Evolutionary conservation across 2,888 invertebrate species (phyloP).

Genomic region (Blastobasis lacticolella): DNA sequence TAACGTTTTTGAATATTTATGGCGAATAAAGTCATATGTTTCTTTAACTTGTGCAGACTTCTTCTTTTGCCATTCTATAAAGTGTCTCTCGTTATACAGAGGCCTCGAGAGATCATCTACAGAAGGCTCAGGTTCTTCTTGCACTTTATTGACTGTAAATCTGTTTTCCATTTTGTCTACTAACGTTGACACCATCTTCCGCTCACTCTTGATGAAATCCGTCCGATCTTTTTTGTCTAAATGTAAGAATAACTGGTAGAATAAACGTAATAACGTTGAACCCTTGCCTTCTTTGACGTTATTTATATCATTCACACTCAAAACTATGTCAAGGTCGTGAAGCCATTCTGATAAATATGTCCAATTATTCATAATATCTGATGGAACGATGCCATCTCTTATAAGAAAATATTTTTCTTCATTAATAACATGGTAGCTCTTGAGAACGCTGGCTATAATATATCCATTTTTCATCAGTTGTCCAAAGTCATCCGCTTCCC

Average conservation of each 20-base stretch:
- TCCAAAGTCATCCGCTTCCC: slow-evolving; percentile 71
- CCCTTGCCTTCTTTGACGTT: slow-evolving; percentile 67
- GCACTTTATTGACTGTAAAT: slow-evolving; percentile 45
- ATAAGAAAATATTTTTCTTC: slow-evolving; percentile 69
- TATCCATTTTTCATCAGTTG: slow-evolving; percentile 73
- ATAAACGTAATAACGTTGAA: slow-evolving; percentile 67
- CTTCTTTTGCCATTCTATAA: slow-evolving; percentile 74
- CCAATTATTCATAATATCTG: slow-evolving; percentile 68
- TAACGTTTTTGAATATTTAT: slow-evolving; percentile 53
- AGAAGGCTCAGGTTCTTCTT: slow-evolving; percentile 40
- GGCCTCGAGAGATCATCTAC: slow-evolving; percentile 58
- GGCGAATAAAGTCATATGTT: slow-evolving; percentile 50
- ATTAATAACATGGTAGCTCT: slow-evolving; percentile 74
- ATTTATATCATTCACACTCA: slow-evolving; percentile 54
- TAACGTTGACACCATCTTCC: slow-evolving; percentile 51
- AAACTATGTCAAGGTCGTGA: slow-evolving; percentile 55
- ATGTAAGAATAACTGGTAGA: slow-evolving; percentile 76
- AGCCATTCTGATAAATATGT: slow-evolving; percentile 70
- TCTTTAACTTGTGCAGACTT: slow-evolving; percentile 59
- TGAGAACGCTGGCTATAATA: slow-evolving; percentile 70
- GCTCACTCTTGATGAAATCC: slow-evolving; percentile 66
- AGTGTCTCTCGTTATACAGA: slow-evolving; percentile 57
- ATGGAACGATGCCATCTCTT: slow-evolving; percentile 40
- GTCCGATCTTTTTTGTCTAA: slow-evolving; percentile 74
- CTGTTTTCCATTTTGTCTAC: slow-evolving; percentile 52